Conservation (phyloP, 2,113 vertebrate species). For the Eolophus roseicapilla region DNA sequence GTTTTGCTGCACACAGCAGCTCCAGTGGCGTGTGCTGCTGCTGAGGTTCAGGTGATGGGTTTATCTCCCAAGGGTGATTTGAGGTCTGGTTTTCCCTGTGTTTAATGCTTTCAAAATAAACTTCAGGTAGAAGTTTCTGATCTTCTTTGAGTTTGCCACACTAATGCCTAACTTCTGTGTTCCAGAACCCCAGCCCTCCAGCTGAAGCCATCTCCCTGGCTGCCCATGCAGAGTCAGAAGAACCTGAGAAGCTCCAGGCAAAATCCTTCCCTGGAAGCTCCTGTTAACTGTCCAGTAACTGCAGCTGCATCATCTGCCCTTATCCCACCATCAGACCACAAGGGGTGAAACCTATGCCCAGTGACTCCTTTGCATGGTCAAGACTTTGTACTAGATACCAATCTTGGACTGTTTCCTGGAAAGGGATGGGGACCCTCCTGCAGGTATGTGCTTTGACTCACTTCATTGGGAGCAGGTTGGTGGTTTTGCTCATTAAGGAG, state of each 20-base stretch:
- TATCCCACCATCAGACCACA: neutral
- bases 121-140: neutral
- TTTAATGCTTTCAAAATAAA: neutral
- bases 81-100: neutral
- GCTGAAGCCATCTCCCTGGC: neutral
- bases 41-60: neutral
- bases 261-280: neutral
- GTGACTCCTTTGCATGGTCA: neutral
- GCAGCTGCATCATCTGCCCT: neutral
- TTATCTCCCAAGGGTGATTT: neutral
- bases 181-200: neutral
- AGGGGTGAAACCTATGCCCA: accelerated
- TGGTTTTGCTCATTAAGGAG: neutral
- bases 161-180: too few species aligned
- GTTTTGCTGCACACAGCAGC: neutral
- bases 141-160: too few species aligned
- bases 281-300: neutral
- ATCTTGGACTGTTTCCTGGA: neutral
- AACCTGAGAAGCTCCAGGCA: accelerated
- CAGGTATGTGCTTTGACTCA: neutral
- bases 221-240: neutral
- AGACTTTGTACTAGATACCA: neutral
- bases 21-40: neutral
- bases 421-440: neutral
- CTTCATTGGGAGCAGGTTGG: neutral